These are phyloP conservation scores for Panurus biarmicus DNA, from an alignment of 2,113 vertebrate genomes.

Conservation along the genomic window DNA sequence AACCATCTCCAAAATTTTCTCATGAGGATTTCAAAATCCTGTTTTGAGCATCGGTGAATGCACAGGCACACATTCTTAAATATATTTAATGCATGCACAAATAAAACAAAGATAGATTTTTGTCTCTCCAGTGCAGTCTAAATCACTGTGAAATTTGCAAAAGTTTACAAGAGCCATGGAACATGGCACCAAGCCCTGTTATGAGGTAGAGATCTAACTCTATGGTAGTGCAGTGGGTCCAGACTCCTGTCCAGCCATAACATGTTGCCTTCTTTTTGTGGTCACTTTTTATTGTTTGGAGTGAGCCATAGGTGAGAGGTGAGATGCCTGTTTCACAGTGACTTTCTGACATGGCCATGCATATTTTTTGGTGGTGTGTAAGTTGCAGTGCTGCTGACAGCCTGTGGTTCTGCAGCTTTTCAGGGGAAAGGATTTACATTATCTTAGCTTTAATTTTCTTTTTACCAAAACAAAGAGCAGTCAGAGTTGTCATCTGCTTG, in stretches of 20 bases:
- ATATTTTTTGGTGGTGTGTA: not conserved
- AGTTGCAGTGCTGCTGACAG: not conserved
- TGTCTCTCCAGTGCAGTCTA: not conserved
- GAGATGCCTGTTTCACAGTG: not conserved
- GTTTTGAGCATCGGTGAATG: not conserved
- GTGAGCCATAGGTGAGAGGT: not conserved
- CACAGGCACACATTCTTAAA: no score
- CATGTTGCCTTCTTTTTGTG: not conserved
- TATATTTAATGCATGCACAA: not conserved
- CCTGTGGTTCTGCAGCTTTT: not conserved
- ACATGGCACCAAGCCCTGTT: rapidly evolving
- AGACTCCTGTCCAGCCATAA: not conserved
- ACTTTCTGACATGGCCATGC: not conserved
- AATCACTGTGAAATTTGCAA: not conserved
- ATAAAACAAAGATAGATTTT: not conserved
- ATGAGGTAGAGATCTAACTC: not conserved
- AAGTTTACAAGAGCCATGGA: not conserved
- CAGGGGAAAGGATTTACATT: slow-evolving; percentile 39
- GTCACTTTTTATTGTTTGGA: not conserved
- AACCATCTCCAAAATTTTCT: not conserved
- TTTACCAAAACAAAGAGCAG: slow-evolving; percentile 40
- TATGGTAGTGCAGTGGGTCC: not conserved
- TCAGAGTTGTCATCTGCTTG: slow-evolving; percentile 42
- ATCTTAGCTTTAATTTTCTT: slow-evolving; percentile 39
- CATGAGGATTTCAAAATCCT: not conserved